A percentile compares a stretch with the other conserved stretches of the same genome.
phyloP scores from a whole-genome alignment of 2,888 invertebrate species.

The Carpatolechia fugitivella region DNA sequence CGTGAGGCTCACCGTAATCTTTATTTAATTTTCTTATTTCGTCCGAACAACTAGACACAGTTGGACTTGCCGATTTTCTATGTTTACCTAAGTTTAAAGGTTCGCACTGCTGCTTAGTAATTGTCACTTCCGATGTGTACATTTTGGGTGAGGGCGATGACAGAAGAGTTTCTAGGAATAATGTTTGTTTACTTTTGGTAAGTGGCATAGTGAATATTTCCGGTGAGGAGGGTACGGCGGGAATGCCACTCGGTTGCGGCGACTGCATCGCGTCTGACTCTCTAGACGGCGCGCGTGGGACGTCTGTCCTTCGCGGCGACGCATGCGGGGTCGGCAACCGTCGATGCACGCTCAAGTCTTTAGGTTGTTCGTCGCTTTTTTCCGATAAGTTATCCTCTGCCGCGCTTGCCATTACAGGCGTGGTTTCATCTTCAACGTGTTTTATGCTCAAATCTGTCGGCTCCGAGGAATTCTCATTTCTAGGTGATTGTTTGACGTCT shows the following conservation, averaged over 20 bases:
- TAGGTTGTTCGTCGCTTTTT: slow-evolving; percentile 78
- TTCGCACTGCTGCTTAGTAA: slow-evolving; percentile 80
- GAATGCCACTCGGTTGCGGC: slow-evolving; percentile 85
- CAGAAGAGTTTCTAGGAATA: slow-evolving; percentile 81
- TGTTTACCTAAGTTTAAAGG: slow-evolving; percentile 84
- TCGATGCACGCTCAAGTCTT: slow-evolving; percentile 80
- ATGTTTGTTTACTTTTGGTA: slow-evolving; percentile 71
- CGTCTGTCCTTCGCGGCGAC: slow-evolving; percentile 68
- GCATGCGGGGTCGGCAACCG: slow-evolving; percentile 63
- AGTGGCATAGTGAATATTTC: slow-evolving; percentile 79
- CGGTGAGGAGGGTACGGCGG: slow-evolving; percentile 84
- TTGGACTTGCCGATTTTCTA: slow-evolving; percentile 84
- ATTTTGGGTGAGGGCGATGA: slow-evolving; percentile 80
- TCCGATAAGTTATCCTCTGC: slow-evolving; percentile 58
- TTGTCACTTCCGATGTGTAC: slow-evolving; percentile 78
- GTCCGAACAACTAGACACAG: slow-evolving; percentile 86
- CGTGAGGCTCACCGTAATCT: slow-evolving; percentile 71
- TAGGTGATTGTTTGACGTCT: slow-evolving; percentile 34
- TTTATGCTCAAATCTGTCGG: slow-evolving; percentile 80
- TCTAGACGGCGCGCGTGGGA: slow-evolving; percentile 81
- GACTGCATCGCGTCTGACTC: slow-evolving; percentile 87
- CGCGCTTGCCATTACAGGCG: slow-evolving; percentile 34
- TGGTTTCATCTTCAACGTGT: slow-evolving; percentile 49
- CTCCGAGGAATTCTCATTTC: slow-evolving; percentile 57
- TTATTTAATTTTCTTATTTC: slow-evolving; percentile 81